These are phyloP conservation scores for Polydrusus pterygomalis DNA, from an alignment of 2,888 invertebrate genomes.

Conservation along the genomic window DNA sequence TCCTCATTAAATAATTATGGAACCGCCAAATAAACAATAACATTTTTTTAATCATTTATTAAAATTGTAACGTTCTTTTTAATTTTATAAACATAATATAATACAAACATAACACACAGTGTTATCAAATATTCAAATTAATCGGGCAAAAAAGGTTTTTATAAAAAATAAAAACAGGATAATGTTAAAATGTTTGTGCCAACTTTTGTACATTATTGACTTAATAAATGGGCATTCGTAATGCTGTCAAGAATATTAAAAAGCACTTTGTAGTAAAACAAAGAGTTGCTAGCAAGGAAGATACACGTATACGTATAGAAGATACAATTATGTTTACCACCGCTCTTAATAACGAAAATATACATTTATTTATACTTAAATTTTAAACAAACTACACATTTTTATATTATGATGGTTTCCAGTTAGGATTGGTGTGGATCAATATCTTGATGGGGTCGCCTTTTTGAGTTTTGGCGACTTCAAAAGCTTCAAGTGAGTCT, in stretches of 20 bases:
- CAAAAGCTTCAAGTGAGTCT: slow-evolving; percentile 88
- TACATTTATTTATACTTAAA: too few species aligned
- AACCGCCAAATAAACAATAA: too few species aligned
- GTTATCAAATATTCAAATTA: slow-evolving; percentile 2
- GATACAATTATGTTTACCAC: too few species aligned
- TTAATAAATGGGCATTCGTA: too few species aligned
- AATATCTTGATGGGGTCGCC: slow-evolving; percentile 90
- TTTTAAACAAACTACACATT: background rate
- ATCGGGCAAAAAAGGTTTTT: background rate
- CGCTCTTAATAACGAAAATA: too few species aligned
- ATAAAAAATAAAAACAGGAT: background rate
- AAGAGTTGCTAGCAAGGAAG: too few species aligned
- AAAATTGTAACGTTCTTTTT: background rate
- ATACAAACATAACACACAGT: slow-evolving; percentile 19
- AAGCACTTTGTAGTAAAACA: too few species aligned
- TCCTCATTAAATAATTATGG: too few species aligned
- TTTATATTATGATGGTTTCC: slow-evolving; percentile 59
- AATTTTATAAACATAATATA: slow-evolving; percentile 7
- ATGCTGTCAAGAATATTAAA: too few species aligned
- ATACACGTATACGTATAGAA: too few species aligned
- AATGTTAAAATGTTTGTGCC: background rate
- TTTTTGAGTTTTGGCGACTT: slow-evolving; percentile 83
- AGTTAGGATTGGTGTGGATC: slow-evolving; percentile 80
- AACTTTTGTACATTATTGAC: background rate
- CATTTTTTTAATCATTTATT: too few species aligned